Base-by-base conservation (phyloP, 2,888 invertebrate genomes). In the Drosophila vallismaia region DNA sequence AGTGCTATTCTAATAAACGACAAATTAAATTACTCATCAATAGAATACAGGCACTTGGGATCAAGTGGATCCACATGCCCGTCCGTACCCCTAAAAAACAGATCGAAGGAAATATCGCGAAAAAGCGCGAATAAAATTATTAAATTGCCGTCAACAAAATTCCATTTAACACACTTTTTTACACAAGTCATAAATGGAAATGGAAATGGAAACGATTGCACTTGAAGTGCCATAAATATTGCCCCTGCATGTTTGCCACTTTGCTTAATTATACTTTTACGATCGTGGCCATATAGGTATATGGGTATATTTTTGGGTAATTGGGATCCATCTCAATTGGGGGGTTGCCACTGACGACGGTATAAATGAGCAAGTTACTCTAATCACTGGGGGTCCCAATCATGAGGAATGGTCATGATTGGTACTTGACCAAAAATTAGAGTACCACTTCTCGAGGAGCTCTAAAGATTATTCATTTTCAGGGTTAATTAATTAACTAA, bases 1-100 rank as follows among this genome's bases (percentile, higher is more conserved):
- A 89, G 88, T 89, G 89, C 81, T 81, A 76, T 77, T 77, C 86
- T 79, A 89, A 89, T 89, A 86, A 88, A 76, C 86, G 76, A 76
- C 85, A 88, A 87, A 88, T 87, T 77, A 74, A 89, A 89, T 87
- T 89, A 88, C 79, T 76, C 89, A 86, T 88, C 84, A 86, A 52
- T 50, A 48, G 42, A 38, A 38, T 36, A 64, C 38, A 9, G 31
- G 12, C 51, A 67, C 42, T 52, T 49, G 49, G 49, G 49, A 24
- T 52, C 12, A 33, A 29, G 51, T 46, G 52, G 62, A 49, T 9
- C 57, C 57, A 31, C 57, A 50, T 57, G 38, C 19, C 19, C 19
- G 19, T 19, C 19, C 19, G 19, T 19, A 19, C 19, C 19, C 19
- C 19, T 19, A 19, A 19, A 19, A 19, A 19, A 19, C 19, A 19